Evolutionary conservation across 2,113 vertebrate genomes (phyloP).

Genomic region (Tychaedon coryphoeus): DNA sequence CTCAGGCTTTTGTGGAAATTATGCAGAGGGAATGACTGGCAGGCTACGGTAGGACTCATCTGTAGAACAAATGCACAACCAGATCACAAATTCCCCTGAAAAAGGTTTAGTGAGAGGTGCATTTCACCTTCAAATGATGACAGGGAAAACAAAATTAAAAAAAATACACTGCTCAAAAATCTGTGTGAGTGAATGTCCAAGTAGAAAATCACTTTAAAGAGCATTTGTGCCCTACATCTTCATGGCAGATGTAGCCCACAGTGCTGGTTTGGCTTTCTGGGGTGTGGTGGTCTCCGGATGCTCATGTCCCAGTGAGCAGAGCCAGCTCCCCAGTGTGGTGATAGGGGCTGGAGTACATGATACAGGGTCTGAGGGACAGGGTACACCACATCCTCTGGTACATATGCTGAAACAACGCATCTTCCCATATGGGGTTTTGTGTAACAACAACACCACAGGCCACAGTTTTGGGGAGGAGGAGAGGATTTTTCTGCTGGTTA

Average conservation of each 20-base stretch:
- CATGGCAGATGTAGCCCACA: accelerated
- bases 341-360: accelerated
- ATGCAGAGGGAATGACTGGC: background rate
- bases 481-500: background rate
- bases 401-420: accelerated
- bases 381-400: accelerated
- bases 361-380: background rate
- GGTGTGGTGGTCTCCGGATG: background rate
- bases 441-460: accelerated
- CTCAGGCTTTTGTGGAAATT: conserved; percentile 40
- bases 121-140: background rate
- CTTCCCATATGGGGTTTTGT: accelerated
- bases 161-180: background rate
- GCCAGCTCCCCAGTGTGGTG: background rate
- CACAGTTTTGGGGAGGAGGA: background rate
- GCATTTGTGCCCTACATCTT: background rate
- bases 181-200: accelerated
- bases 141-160: background rate
- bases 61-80: conserved; percentile 49
- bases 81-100: conserved; percentile 2
- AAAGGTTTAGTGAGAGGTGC: background rate
- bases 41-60: background rate
- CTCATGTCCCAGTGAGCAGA: background rate
- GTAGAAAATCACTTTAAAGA: background rate
- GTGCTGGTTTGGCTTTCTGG: background rate